Base-by-base conservation (phyloP, 2,797 vertebrate species). In the Rhabdomys pumilio region DNA sequence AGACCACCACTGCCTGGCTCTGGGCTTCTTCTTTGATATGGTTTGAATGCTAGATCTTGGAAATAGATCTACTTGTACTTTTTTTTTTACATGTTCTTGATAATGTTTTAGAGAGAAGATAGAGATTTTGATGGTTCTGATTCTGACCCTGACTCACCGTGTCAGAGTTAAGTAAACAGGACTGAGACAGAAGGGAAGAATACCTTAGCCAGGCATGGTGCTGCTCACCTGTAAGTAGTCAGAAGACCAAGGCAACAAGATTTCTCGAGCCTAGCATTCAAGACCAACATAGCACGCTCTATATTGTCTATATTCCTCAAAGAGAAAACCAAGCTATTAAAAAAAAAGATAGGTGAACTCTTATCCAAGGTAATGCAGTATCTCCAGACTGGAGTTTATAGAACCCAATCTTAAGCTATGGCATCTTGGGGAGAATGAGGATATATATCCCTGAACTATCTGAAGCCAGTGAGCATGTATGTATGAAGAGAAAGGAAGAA, bases 1-100 rank as follows among this genome's bases (percentile, higher is more conserved):
- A 38, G 38, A 2, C 38, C 38, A 38, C 38, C 38, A 38, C 38
- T 38, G 38, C 38, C 38, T 38, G 38, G 38, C 38, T 90, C 65
- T 67, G 47, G 89, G 55, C 34, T 26, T 90, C 41, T n/a, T 83
- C 67, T 97, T 88, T 94, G 80, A 95, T 90, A 89, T 89, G 57
- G 31, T 77, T 90, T 76, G 26, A 92, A 95, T 67, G 59, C n/a
- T 38, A 91, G 79, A 83, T 75, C 73, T 94, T 91, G 57, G 50
- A 83, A 59, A 79, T 83, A 75, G 53, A 44, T 93, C 50, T 84
- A 47, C 34, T 69, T 95, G 69, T 85, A 96, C 90, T 53, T 83
- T 3, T 38, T 69, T 38, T 20, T 41, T 13, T 77, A 59, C 41
- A 75, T 96, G 69, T 88, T 96, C 93, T 61, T 83, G 29, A 69